Percentiles rank a stretch among this genome's conserved stretches.
Conservation (phyloP, 2,888 invertebrate species). For the Aethes cnicana region DNA sequence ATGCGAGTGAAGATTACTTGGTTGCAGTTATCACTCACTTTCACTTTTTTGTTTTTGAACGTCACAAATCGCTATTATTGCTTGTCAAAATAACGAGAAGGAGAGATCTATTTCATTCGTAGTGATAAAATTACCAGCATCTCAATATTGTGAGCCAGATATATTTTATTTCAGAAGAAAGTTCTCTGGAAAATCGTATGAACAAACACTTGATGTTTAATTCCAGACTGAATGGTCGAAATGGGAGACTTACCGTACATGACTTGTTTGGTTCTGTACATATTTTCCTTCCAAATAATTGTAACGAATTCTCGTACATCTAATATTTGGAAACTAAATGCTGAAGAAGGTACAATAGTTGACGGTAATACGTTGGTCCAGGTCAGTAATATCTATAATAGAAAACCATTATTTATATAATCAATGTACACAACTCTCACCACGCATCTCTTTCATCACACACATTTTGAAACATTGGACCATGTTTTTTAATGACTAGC, state of each 20-base stretch:
- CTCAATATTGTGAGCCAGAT: conserved; percentile 47
- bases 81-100: conserved; percentile 51
- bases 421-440: conserved; percentile 42
- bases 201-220: conserved; percentile 39
- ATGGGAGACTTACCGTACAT: conserved; percentile 83
- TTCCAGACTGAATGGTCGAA: conserved; percentile 58
- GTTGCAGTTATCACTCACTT: background rate
- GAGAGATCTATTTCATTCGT: conserved; percentile 48
- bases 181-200: conserved; percentile 42
- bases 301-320: conserved; percentile 91
- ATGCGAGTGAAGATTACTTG: background rate
- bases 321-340: conserved; percentile 91
- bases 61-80: conserved; percentile 30
- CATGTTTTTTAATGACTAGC: background rate
- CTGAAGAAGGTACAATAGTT: conserved; percentile 88
- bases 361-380: conserved; percentile 83
- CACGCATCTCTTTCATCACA: conserved; percentile 30
- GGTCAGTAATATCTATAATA: conserved; percentile 60
- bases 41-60: conserved; percentile 21
- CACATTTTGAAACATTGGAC: background rate
- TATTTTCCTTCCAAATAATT: conserved; percentile 87
- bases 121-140: conserved; percentile 50
- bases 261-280: conserved; percentile 85
- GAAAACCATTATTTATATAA: conserved; percentile 62
- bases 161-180: conserved; percentile 53